Base-by-base conservation (phyloP, 2,797 vertebrate species). In the Centroberyx gerrardi region DNA sequence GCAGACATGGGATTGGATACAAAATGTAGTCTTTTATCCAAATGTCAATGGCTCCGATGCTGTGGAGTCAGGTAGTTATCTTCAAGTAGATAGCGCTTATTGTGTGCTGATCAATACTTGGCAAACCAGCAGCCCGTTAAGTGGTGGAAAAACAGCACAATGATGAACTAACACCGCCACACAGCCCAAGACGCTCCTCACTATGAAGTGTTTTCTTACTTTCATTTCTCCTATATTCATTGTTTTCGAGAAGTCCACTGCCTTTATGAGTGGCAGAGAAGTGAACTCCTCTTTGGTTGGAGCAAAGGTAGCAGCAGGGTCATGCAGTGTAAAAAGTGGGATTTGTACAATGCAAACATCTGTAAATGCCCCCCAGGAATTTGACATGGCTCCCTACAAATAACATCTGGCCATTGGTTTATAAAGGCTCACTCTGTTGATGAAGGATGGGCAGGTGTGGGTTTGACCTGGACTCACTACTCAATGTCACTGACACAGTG, bases 91-190 rank as follows among this genome's bases (percentile, higher is more conserved):
- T 80, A 62, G 68, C 29, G 61, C 68, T 84, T 73, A 82, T 86
- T 86, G 64, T 86, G 83, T 52, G 49, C 62, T 7, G 51, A 88
- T 89, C 83, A 59, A 92, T 92, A 84, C 67, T 70, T 87, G 78
- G 77, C 74, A 77, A 89, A 86, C 72, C 69, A 69, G 49, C 51
- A 40, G 56, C 62, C 31, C 59, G 53, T 62, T 68, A 56, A 51
- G 64, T 49, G 62, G 38, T 77, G 64, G 59, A 55, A 74, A 78
- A 80, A 85, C 28, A 38, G 70, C 22, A 66, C 38, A 40, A 65
- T 44, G 52, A 73, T 78, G 4, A 80, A 74, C 64, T 59, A 54
- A 72, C 74, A 56, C 29, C 40, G 46, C 22, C 9, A 44, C 13
- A 5, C 9, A 60, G 8, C 51, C 38, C 52, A 28, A 59, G 6